Conservation (phyloP, 2,797 vertebrate species). For the Enteromius mattozi region DNA sequence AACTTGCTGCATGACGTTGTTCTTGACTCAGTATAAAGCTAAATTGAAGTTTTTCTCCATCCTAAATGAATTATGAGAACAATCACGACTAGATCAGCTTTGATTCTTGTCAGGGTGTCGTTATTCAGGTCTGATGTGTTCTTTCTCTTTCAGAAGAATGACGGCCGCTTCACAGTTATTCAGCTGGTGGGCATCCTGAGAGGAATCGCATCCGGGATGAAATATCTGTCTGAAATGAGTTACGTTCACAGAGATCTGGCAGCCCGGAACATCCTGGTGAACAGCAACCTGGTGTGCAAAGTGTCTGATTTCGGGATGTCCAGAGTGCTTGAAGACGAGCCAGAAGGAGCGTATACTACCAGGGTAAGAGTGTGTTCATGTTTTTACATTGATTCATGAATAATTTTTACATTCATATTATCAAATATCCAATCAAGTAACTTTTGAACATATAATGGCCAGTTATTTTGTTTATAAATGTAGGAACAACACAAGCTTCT, state of each 20-base stretch:
- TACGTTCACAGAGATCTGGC: constrained; percentile 61
- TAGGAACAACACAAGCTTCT: not conserved
- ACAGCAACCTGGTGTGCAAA: constrained; percentile 62
- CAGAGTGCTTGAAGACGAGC: constrained; percentile 61
- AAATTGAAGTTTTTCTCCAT: not conserved
- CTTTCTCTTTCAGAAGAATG: constrained; percentile 56
- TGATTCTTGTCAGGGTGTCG: not conserved
- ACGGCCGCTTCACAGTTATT: constrained; percentile 63
- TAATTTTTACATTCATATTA: not conserved
- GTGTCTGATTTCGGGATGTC: constrained; percentile 64
- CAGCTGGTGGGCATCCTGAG: constrained; percentile 63
- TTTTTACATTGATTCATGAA: not conserved
- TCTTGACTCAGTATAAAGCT: not conserved
- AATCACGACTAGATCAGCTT: not conserved
- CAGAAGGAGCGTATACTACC: constrained; percentile 61
- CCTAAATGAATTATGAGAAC: not conserved
- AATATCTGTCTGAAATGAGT: constrained; percentile 62
- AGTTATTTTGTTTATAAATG: not conserved
- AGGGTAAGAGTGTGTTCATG: constrained; percentile 43
- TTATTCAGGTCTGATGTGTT: not conserved
- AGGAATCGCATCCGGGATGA: constrained; percentile 61
- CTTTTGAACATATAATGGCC: not conserved
- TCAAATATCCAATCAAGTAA: not conserved
- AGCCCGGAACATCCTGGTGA: constrained; percentile 60
- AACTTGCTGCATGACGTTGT: not conserved